A percentile compares a stretch with the other conserved stretches of the same genome.
phyloP scores from a whole-genome alignment of 2,113 vertebrate species.

The Sylvilagus bachmani region DNA sequence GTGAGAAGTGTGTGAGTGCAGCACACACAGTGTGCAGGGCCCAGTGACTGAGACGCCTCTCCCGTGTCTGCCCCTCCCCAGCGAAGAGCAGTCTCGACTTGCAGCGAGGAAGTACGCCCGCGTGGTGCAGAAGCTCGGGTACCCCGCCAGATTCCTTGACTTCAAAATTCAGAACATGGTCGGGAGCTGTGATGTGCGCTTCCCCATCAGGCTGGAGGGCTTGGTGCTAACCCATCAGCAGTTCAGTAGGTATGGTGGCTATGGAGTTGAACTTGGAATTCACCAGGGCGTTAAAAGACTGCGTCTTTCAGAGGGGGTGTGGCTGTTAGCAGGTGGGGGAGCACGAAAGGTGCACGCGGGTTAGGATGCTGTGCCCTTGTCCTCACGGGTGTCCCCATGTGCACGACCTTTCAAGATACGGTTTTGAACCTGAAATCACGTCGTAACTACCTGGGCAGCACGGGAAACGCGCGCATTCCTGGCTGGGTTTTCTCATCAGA shows the following conservation, averaged over 20 bases:
- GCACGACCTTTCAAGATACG: not conserved
- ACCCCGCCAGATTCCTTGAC: slow-evolving; percentile 96
- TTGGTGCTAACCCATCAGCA: slow-evolving; percentile 96
- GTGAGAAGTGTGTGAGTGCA: not conserved
- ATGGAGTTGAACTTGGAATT: not conserved
- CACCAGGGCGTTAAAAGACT: not conserved
- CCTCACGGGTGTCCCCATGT: not conserved
- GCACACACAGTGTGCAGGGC: not conserved
- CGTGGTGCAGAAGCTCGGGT: slow-evolving; percentile 98
- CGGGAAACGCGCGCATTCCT: not conserved
- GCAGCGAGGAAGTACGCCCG: slow-evolving; percentile 97
- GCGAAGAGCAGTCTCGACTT: slow-evolving; percentile 96
- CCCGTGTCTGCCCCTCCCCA: slow-evolving; percentile 73
- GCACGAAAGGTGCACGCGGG: not conserved
- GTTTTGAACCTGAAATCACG: not conserved
- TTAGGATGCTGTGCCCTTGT: not conserved
- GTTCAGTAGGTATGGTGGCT: slow-evolving; percentile 93
- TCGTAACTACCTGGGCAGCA: not conserved
- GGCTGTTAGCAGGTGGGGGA: too few species aligned
- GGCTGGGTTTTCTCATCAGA: not conserved
- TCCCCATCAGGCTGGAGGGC: slow-evolving; percentile 96
- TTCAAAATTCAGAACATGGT: slow-evolving; percentile 99
- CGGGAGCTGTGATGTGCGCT: slow-evolving; percentile 97
- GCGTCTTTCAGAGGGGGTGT: not conserved
- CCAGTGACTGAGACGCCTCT: not conserved